Evolutionary conservation across 2,113 vertebrate species (phyloP), one percentile per base, ranked within the genome.

Genomic region (Lepisosteus oculatus): DNA sequence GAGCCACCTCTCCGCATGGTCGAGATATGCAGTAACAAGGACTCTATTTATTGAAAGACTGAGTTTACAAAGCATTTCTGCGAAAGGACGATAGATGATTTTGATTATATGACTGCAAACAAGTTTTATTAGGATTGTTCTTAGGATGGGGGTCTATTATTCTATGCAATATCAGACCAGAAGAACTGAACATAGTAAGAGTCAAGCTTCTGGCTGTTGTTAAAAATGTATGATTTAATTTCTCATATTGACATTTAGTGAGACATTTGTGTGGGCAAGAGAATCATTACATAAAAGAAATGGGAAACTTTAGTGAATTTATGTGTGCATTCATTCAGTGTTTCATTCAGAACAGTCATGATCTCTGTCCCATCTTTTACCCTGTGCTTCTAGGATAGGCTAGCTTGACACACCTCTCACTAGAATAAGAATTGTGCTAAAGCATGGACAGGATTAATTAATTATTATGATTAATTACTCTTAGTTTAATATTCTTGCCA

Each of bases 21-120:
- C 15, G 3, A 63, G 4, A 8, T 15, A 63, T 44, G 44, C 9
- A 62, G 2, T 8, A 55, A 43, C 47, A 14, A 66, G n/a, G 64
- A 66, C n/a, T 44, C 42, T 66, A 45, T 66, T 66, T 44, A 42
- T n/a, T 66, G 42, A 11, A n/a, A 45, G 45, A 13, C 43, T 66
- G 41, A 66, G 15, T 43, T n/a, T 42, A 44, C 4, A 44, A 13
- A 66, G 64, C 62, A 54, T 74, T 67, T 51, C 41, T 62, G 5
- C 43, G 6, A 47, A 5, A 15, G 67, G 54, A 67, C 76, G 76
- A 82, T 82, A 75, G 68, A 83, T 79, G 77, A 71, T 61, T 69
- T 45, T 45, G 69, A 13, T 73, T 54, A 43, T 69, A 29, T 11
- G 9, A 14, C 56, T 55, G 45, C 44, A 51, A 51, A 5, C 5